Evolutionary conservation across 2,797 vertebrate species (phyloP).

Genomic region (Furcifer pardalis): DNA sequence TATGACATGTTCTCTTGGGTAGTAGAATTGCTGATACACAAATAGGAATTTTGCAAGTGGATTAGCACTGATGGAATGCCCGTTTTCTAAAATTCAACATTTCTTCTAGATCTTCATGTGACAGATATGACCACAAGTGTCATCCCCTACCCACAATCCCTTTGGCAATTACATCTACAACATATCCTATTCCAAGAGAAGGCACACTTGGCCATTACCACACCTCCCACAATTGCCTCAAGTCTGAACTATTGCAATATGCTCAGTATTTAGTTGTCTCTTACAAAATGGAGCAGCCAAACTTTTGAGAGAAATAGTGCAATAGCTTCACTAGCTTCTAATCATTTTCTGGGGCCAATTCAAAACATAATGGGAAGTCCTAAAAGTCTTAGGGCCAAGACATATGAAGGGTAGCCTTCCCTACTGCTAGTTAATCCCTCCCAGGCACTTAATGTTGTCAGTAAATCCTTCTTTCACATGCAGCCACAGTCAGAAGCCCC

Average conservation of each 20-base stretch:
- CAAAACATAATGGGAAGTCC: not conserved
- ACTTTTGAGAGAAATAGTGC: not conserved
- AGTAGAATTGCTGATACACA: too few species aligned
- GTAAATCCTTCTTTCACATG: not conserved
- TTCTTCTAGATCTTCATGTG: not conserved
- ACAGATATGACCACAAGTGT: not conserved
- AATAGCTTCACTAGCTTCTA: not conserved
- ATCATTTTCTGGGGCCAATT: not conserved
- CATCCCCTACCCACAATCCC: not conserved
- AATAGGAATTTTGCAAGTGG: too few species aligned
- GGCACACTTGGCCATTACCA: not conserved
- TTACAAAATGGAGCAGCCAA: not conserved
- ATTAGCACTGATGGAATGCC: too few species aligned
- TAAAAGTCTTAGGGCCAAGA: not conserved
- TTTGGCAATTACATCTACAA: not conserved
- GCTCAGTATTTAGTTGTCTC: not conserved
- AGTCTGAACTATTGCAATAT: not conserved
- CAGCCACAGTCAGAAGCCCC: not conserved
- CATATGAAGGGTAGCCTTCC: not conserved
- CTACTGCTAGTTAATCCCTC: not conserved
- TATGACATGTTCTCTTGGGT: too few species aligned
- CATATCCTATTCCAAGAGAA: not conserved
- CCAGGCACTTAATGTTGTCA: not conserved
- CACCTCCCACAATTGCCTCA: not conserved
- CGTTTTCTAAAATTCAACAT: not conserved